A percentile compares a stretch with the other conserved stretches of the same genome.
phyloP scores from a whole-genome alignment of 2,888 invertebrate species.

The Loripinus fragilis region DNA sequence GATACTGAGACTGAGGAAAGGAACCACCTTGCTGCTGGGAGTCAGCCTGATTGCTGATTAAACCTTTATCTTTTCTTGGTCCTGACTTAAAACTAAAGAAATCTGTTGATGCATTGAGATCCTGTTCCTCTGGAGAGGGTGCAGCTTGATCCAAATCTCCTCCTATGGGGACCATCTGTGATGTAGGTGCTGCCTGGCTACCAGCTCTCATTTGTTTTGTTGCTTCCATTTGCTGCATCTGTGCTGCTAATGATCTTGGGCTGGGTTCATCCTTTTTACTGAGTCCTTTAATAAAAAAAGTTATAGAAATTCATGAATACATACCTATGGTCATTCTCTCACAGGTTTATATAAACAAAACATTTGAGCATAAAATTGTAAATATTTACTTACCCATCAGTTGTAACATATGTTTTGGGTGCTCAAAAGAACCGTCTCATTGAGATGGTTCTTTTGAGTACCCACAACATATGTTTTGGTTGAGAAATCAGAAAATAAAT shows the following conservation, averaged over 20 bases:
- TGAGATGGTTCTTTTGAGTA: too few relatives aligned
- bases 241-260: conserved; percentile 50
- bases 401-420: too few relatives aligned
- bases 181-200: conserved; percentile 1
- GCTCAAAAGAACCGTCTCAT: too few relatives aligned
- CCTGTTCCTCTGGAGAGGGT: conserved; percentile 48
- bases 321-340: too few relatives aligned
- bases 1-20: conserved; percentile 1
- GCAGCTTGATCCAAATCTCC: conserved; percentile 1
- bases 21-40: conserved; percentile 13
- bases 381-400: too few relatives aligned
- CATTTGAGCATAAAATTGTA: too few relatives aligned
- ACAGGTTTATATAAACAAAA: too few relatives aligned
- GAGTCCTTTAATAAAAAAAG: neutral
- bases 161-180: conserved; percentile 15
- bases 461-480: too few relatives aligned
- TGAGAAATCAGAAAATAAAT: too few relatives aligned
- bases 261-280: conserved; percentile 26
- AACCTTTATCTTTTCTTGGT: conserved; percentile 35
- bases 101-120: conserved; percentile 61
- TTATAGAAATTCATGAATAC: too few relatives aligned
- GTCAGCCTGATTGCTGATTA: conserved; percentile 14
- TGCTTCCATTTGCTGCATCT: conserved; percentile 34
- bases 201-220: conserved; percentile 17
- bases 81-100: conserved; percentile 60